phyloP scores from a whole-genome alignment of 2,113 vertebrate genomes.

The Harpagus bidentatus region DNA sequence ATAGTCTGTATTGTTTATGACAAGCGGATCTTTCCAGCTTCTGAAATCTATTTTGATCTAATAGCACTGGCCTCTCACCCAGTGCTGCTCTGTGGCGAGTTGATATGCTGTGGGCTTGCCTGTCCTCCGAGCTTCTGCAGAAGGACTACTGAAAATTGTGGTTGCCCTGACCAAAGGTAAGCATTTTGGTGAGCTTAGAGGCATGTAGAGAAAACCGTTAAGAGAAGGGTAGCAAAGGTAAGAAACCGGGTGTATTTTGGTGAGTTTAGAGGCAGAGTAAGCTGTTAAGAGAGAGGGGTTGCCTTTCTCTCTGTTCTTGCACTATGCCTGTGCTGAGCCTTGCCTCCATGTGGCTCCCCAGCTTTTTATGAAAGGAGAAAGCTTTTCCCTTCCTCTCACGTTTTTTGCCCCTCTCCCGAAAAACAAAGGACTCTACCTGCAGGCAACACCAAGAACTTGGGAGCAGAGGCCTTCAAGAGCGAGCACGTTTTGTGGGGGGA shows the following conservation, averaged over 20 bases:
- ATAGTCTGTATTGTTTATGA: not conserved
- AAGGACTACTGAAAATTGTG: not conserved
- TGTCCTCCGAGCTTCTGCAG: not conserved
- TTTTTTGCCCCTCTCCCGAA: not conserved
- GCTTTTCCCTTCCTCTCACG: not conserved
- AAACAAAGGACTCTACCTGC: not conserved
- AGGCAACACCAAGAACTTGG: not conserved
- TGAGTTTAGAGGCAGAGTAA: not conserved
- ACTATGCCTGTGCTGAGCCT: not conserved
- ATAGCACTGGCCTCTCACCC: not conserved
- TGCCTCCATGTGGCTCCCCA: not conserved
- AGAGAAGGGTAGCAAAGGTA: not conserved
- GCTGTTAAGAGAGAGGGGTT: not conserved
- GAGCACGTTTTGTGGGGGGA: not conserved
- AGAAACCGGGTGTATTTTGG: not conserved
- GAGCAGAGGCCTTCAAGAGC: not conserved
- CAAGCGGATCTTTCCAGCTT: not conserved
- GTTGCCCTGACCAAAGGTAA: not conserved
- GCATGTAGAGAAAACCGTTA: not conserved
- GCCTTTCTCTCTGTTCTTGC: not conserved
- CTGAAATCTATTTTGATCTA: not conserved
- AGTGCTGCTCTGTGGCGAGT: not conserved
- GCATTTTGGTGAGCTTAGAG: not conserved
- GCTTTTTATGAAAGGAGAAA: not conserved
- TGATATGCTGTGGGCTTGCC: accelerated